These are phyloP conservation scores for Paratilapia polleni DNA, from an alignment of 2,113 vertebrate species.

Conservation along the genomic window DNA sequence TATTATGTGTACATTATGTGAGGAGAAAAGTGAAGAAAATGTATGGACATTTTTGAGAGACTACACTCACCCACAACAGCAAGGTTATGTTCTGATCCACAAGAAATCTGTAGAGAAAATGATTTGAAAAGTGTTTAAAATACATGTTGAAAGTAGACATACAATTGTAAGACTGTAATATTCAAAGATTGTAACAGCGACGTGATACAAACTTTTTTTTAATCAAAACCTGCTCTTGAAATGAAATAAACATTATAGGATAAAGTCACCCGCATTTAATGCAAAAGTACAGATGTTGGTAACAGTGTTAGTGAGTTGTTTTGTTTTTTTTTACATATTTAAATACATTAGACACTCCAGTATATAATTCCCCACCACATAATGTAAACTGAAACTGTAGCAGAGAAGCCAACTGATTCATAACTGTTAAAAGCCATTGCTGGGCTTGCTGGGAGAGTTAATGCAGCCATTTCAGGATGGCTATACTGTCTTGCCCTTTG, in stretches of 20 bases:
- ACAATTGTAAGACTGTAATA: not conserved
- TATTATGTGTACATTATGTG: not conserved
- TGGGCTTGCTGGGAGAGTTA: not conserved
- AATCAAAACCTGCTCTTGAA: slow-evolving; percentile 3
- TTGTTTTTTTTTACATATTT: not conserved
- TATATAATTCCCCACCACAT: not conserved
- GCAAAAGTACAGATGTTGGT: not conserved
- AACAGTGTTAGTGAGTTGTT: not conserved
- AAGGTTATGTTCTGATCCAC: slow-evolving; percentile 96
- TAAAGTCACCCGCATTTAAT: slow-evolving; percentile 14
- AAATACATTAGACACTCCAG: not conserved
- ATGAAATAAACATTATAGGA: slow-evolving; percentile 36
- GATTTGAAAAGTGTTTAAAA: not conserved
- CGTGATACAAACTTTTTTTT: not conserved
- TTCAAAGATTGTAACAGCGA: not conserved
- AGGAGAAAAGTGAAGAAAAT: not conserved
- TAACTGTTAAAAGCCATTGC: slow-evolving; percentile 18
- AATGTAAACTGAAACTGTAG: slow-evolving; percentile 1
- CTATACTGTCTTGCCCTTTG: not conserved
- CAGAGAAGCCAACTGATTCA: slow-evolving; percentile 7
- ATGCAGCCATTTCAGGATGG: slow-evolving; percentile 15
- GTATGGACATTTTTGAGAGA: not conserved
- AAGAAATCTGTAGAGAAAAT: slow-evolving; percentile 83
- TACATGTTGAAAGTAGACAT: not conserved
- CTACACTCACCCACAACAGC: slow-evolving; percentile 89